phyloP scores from a whole-genome alignment of 2,888 invertebrate genomes.

The Carcina quercana region DNA sequence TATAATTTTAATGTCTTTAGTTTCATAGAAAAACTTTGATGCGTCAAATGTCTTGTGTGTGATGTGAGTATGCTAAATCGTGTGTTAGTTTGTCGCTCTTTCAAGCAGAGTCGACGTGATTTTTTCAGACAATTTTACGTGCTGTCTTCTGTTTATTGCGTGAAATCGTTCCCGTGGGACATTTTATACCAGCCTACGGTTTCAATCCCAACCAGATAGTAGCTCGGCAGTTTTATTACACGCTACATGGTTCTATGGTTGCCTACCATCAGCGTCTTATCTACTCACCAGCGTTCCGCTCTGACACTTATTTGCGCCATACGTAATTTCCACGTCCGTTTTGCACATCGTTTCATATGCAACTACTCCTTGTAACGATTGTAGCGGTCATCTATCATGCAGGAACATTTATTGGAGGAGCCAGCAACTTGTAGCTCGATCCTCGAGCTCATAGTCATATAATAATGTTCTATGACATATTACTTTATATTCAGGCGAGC shows the following conservation, averaged over 20 bases:
- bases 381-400: background rate
- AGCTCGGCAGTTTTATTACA: conserved; percentile 29
- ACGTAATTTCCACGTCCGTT: conserved; percentile 43
- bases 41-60: too few species aligned
- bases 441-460: conserved; percentile 33
- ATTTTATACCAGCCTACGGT: too few species aligned
- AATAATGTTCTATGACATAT: conserved; percentile 50
- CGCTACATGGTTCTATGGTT: conserved; percentile 31
- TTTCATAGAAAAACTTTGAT: too few species aligned
- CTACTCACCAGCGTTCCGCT: conserved; percentile 49
- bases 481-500: conserved; percentile 56
- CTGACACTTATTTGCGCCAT: conserved; percentile 53
- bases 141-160: too few species aligned
- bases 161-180: too few species aligned
- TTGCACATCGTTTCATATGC: conserved; percentile 30
- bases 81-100: too few species aligned
- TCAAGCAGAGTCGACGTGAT: too few species aligned
- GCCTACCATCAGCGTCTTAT: conserved; percentile 35
- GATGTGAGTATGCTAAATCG: too few species aligned
- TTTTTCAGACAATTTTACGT: too few species aligned
- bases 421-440: conserved; percentile 33
- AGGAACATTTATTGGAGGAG: background rate
- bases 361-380: too few species aligned
- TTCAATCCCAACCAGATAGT: too few species aligned
- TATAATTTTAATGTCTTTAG: too few species aligned